These are phyloP conservation scores for Siderastrea siderea DNA, from an alignment of 92 coral and sea anemone species.

Conservation along the genomic window DNA sequence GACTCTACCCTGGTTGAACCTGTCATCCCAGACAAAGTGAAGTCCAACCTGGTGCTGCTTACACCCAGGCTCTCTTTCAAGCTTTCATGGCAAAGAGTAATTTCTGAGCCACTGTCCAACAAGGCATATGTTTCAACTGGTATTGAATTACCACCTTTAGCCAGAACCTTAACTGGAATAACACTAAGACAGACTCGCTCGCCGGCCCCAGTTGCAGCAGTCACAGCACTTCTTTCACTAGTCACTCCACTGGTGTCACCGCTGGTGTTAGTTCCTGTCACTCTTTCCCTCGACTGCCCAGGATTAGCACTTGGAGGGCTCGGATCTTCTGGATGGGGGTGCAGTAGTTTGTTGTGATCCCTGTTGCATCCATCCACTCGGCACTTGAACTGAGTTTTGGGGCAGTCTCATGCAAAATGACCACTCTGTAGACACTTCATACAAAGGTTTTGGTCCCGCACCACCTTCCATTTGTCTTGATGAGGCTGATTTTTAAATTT, in stretches of 20 bases:
- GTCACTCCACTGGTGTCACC: constrained; percentile 1
- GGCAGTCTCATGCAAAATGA: constrained; percentile 66
- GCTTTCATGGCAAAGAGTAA: constrained; percentile 74
- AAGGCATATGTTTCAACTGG: constrained; percentile 71
- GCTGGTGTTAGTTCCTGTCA: neutral
- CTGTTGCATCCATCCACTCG: no score
- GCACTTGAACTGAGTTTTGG: constrained; percentile 8
- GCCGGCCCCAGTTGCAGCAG: constrained; percentile 75
- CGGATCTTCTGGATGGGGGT: constrained; percentile 45
- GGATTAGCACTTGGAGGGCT: neutral
- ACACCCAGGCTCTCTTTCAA: constrained; percentile 40
- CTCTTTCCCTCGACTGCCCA: neutral
- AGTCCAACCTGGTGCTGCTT: constrained; percentile 51
- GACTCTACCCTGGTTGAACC: constrained; percentile 67
- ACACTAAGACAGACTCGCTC: constrained; percentile 76
- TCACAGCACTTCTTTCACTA: neutral
- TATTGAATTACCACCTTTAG: constrained; percentile 25
- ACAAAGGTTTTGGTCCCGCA: constrained; percentile 61
- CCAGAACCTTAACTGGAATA: constrained; percentile 78
- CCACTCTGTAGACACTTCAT: constrained; percentile 71
- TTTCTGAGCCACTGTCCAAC: constrained; percentile 77
- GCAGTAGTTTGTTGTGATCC: constrained; percentile 49
- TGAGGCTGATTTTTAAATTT: constrained; percentile 45
- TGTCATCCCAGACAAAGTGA: constrained; percentile 73
- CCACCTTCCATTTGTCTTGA: constrained; percentile 37